Evolutionary conservation across 2,888 invertebrate species (phyloP).

Genomic region (Volucella zonaria): DNA sequence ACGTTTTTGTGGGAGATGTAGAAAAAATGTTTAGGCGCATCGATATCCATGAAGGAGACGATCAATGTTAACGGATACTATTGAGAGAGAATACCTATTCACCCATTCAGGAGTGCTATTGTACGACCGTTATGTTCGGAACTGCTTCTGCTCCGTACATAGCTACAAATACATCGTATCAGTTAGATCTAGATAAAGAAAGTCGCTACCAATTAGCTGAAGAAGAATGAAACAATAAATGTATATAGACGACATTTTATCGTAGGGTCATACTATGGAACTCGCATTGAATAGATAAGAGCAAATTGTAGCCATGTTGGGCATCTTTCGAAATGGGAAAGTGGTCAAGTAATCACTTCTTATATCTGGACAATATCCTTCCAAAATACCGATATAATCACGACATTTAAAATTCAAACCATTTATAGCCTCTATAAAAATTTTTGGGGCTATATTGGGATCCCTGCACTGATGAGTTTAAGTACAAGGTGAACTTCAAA

Average conservation of each 20-base stretch:
- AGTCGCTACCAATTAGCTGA: slow-evolving; percentile 31
- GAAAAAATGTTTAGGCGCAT: slow-evolving; percentile 65
- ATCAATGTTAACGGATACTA: slow-evolving; percentile 52
- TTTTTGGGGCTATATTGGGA: slow-evolving; percentile 45
- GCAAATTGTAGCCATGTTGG: slow-evolving; percentile 19
- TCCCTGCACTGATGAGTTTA: slow-evolving; percentile 30
- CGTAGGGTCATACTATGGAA: slow-evolving; percentile 4
- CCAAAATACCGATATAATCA: too few species aligned
- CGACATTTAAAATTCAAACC: too few species aligned
- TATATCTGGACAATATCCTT: slow-evolving; percentile 17
- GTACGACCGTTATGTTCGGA: too few species aligned
- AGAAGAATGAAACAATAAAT: slow-evolving; percentile 8
- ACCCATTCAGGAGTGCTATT: slow-evolving; percentile 42
- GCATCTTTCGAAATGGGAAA: slow-evolving; percentile 43
- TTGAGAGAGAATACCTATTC: slow-evolving; percentile 25
- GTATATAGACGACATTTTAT: slow-evolving; percentile 26
- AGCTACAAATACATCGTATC: slow-evolving; percentile 11
- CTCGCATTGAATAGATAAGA: slow-evolving; percentile 19
- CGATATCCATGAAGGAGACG: slow-evolving; percentile 43
- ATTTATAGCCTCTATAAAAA: slow-evolving; percentile 22
- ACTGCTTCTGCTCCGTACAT: slow-evolving; percentile 18
- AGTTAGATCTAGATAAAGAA: slow-evolving; percentile 46
- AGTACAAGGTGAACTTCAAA: slow-evolving; percentile 31
- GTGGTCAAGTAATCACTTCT: slow-evolving; percentile 44
- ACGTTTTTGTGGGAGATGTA: slow-evolving; percentile 56